Evolutionary conservation across 2,113 vertebrate genomes (phyloP), one percentile per base, ranked within the genome.

Genomic region (Zapus hudsonius): DNA sequence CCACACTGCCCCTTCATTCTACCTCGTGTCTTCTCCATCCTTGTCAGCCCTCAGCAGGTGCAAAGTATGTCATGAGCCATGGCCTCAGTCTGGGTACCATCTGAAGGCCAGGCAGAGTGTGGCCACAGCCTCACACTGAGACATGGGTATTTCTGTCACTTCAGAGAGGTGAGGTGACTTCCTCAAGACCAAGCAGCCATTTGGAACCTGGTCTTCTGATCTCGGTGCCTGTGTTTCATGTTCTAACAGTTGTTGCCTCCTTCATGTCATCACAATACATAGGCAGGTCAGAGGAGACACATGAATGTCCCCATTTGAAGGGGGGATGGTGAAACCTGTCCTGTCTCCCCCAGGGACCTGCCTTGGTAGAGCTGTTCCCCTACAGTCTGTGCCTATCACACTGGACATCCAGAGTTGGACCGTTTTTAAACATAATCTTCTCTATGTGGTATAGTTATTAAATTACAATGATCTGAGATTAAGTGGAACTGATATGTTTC

Each of bases 381-480:
- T 63, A 10, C 23, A 63, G 25, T 22, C 5, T 15, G 11, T 12
- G 10, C 29, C 15, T 16, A 29, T 33, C 55, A 1, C 17, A 81
- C 38, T 16, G 36, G 78, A 88, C 23, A 38, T 19, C 38, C 23
- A 59, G 59, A 52, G 2, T n/a, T 3, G 47, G 25, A 8, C 40
- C 1, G 6, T 16, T 40, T 80, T n/a, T 74, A 61, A 66, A 25
- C 22, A 67, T 16, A 17, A 47, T 33, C 16, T 33, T 59, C 64
- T 81, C 40, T 76, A 7, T n/a, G 7, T 0, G 3, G 83, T 10
- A 36, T 10, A 1, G 40, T 0, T 25, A 57, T 47, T 87, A 66
- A 73, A n/a, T 82, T 38, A 80, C n/a, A 89, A 89, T 55, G 66
- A 52, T 52, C 73, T 78, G 40, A 89, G 55, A 44, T 66, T 67